Evolutionary conservation across 2,888 invertebrate genomes (phyloP), one percentile per base, ranked within the genome.

Genomic region (Agonopterix heracliana): DNA sequence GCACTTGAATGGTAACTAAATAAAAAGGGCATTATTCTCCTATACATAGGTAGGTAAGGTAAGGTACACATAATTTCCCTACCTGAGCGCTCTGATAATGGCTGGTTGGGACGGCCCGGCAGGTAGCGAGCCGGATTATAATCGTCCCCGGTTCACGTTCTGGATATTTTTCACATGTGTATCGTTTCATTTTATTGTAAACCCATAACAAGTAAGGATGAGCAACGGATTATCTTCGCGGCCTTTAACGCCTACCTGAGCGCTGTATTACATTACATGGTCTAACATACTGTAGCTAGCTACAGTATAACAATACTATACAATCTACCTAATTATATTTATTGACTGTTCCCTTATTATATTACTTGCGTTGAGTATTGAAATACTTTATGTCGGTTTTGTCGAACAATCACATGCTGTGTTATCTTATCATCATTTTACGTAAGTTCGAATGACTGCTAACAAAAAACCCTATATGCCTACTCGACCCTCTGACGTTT

Each of bases 101-200:
- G 63, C 60, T 67, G 66, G 73, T 71, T 64, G 71, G 69, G 26
- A 5, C 26, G 64, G 78, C 84, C 7, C 26, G 64, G 78, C 84
- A 82, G 83, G 83, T 80, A 83, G 80, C 67, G 66, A 71, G 68
- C 69, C 70, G 72, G 71, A 74, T 76, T 78, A 74, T 74, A 77
- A 77, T 79, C 71, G 73, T 74, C 70, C 66, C 71, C 61, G 61
- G 54, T 63, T 52, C 26, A 26, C 26, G 26, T 26, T 48, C 47
- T 34, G 41, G 41, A 41, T 44, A 17, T 46, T 49, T 45, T 49
- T 34, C 34, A 36, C 17, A 41, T 38, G 12, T 34, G 38, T 38
- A 38, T 45, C 14, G 35, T 8, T 48, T 46, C 41, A 44, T 47
- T 50, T 51, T 54, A 54, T 53, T 55, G 47, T 53, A 26, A 26